These are phyloP conservation scores for Stomorhina lunata DNA, from an alignment of 2,888 invertebrate species.

Conservation along the genomic window DNA sequence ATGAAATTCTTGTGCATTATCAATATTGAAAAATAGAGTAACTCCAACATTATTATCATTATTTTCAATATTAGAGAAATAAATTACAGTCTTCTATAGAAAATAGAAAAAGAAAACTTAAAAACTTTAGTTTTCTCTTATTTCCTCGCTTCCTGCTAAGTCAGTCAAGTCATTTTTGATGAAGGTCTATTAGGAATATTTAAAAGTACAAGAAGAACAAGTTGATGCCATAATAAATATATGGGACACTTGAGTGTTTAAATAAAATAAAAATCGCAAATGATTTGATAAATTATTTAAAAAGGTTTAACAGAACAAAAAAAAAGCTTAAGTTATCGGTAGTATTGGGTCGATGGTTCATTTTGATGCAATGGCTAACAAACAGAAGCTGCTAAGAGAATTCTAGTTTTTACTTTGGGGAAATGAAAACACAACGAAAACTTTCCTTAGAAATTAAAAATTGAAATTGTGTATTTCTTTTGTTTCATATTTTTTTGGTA, in stretches of 20 bases:
- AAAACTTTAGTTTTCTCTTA: not conserved
- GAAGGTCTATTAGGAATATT: conserved; percentile 1
- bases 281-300: conserved; percentile 29
- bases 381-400: too few species aligned
- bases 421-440: too few species aligned
- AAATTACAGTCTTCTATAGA: not conserved
- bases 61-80: conserved; percentile 1
- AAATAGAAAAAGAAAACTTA: not conserved
- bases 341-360: too few species aligned
- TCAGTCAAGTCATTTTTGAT: not conserved
- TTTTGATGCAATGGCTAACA: not conserved
- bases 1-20: too few species aligned
- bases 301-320: not conserved
- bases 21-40: conserved; percentile 28
- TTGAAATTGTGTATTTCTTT: too few species aligned
- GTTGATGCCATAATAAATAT: not conserved
- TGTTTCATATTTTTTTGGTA: too few species aligned
- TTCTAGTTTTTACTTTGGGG: too few species aligned
- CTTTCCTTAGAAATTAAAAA: not conserved
- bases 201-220: not conserved
- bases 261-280: too few species aligned
- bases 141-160: too few species aligned
- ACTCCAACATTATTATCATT: not conserved
- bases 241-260: not conserved
- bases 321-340: too few species aligned